A percentile compares a stretch with the other conserved stretches of the same genome.
Evolutionary conservation across 2,797 vertebrate genomes (phyloP).

Genomic region (Hoplostethus mediterraneus): DNA sequence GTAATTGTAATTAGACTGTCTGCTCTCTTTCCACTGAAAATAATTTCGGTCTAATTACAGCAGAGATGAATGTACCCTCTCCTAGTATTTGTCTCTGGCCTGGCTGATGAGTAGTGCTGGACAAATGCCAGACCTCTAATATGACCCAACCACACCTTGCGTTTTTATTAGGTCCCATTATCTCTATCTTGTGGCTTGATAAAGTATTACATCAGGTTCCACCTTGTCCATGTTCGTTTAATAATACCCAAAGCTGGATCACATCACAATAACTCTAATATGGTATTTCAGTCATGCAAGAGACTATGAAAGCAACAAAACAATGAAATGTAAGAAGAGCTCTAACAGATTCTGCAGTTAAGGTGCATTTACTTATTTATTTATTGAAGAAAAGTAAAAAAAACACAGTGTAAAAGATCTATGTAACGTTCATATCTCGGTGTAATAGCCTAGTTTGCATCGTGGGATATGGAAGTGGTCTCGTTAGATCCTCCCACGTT

Average conservation of each 20-base stretch:
- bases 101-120: constrained; percentile 31
- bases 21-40: background rate
- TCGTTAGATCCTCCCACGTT: constrained; percentile 50
- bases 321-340: too few species aligned
- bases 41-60: constrained; percentile 30
- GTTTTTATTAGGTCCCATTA: constrained; percentile 37
- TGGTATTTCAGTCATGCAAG: too few species aligned
- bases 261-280: too few species aligned
- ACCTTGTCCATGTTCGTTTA: too few species aligned
- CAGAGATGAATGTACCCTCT: constrained; percentile 20
- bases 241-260: too few species aligned
- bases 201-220: constrained; percentile 43
- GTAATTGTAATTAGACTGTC: constrained; percentile 17
- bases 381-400: too few species aligned
- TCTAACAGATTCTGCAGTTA: background rate
- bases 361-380: background rate
- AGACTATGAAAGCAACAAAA: too few species aligned
- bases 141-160: constrained; percentile 53
- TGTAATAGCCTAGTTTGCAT: constrained; percentile 9
- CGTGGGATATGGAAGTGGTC: constrained; percentile 26
- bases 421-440: background rate
- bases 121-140: constrained; percentile 34
- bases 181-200: constrained; percentile 66
- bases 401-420: background rate
- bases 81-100: background rate